Conservation (phyloP, 2,797 vertebrate genomes). For the Trichosurus vulpecula region DNA sequence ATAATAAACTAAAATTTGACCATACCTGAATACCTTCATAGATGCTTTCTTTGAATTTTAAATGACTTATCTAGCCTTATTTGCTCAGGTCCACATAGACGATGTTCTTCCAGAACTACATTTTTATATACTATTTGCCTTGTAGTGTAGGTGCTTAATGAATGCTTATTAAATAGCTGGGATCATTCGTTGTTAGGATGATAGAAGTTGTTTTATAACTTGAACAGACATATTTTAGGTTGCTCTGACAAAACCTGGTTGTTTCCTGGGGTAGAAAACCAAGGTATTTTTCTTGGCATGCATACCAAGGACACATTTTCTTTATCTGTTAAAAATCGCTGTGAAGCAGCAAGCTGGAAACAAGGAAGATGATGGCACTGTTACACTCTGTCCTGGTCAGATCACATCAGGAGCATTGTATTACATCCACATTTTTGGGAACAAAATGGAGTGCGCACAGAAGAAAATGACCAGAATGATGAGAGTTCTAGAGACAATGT, state of each 20-base stretch:
- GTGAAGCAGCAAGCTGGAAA: neutral
- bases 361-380: neutral
- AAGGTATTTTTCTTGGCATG: neutral
- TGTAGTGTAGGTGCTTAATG: constrained; percentile 18
- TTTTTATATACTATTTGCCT: neutral
- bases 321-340: neutral
- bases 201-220: neutral
- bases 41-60: constrained; percentile 28
- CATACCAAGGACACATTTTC: neutral
- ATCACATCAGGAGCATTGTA: neutral
- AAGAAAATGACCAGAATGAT: neutral
- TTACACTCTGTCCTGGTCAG: neutral
- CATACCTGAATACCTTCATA: neutral
- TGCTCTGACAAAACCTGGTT: neutral
- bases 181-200: neutral
- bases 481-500: neutral
- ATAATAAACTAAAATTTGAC: neutral
- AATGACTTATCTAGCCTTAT: neutral
- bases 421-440: neutral
- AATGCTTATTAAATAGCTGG: neutral
- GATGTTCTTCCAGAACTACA: neutral
- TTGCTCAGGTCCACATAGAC: neutral
- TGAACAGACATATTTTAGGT: neutral
- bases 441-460: neutral
- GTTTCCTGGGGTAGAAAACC: neutral